Conservation (phyloP, 2,113 vertebrate species). For the Bambusicola thoracicus region DNA sequence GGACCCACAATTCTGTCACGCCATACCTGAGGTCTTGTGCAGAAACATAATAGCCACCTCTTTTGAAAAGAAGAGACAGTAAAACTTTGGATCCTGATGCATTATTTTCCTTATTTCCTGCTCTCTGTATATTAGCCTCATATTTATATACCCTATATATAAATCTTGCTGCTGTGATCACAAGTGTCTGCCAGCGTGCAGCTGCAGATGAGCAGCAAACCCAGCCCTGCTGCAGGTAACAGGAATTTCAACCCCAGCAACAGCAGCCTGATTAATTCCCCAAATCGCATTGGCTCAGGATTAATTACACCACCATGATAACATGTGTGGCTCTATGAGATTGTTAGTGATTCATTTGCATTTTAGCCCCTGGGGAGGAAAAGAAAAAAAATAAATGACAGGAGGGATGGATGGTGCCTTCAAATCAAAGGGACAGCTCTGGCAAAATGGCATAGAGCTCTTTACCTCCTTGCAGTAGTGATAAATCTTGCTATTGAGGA, state of each 20-base stretch:
- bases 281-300: conserved; percentile 33
- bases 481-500: neutral
- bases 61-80: neutral
- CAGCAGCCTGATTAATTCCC: conserved; percentile 51
- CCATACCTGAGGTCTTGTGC: neutral
- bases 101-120: neutral
- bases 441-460: neutral
- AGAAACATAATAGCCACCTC: neutral
- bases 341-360: conserved; percentile 59
- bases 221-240: conserved; percentile 54
- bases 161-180: neutral
- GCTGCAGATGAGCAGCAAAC: conserved; percentile 37
- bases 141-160: neutral
- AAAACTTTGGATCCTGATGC: neutral
- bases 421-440: neutral
- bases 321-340: neutral
- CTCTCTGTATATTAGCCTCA: neutral
- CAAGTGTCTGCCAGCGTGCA: neutral
- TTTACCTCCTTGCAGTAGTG: neutral
- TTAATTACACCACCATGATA: conserved; percentile 56
- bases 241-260: conserved; percentile 67
- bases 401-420: neutral
- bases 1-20: neutral
- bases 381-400: conserved; percentile 21
- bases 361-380: conserved; percentile 53